Evolutionary conservation across 2,797 vertebrate species (phyloP).

Genomic region (Dicrostonyx torquatus): DNA sequence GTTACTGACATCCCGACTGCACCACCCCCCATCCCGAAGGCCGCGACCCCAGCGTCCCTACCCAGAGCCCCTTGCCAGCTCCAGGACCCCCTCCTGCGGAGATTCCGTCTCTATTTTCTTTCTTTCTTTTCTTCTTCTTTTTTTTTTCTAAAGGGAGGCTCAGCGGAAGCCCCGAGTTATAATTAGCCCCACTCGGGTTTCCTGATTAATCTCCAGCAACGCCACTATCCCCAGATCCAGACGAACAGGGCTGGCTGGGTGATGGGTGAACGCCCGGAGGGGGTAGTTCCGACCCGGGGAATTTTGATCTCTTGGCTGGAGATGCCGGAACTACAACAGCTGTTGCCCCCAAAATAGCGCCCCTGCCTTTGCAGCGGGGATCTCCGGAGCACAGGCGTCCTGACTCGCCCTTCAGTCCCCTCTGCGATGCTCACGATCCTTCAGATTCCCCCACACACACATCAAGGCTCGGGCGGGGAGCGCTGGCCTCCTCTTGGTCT

Average conservation of each 20-base stretch:
- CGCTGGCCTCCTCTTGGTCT: conserved; percentile 63
- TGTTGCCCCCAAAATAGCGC: conserved; percentile 80
- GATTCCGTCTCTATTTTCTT: conserved; percentile 55
- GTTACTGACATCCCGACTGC: conserved; percentile 26
- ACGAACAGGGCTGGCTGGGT: conserved; percentile 33
- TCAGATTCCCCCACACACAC: background rate
- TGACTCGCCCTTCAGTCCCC: conserved; percentile 42
- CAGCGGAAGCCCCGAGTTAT: conserved; percentile 81
- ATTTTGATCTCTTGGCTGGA: conserved; percentile 82
- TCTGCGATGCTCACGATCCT: background rate
- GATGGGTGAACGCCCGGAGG: conserved; percentile 60
- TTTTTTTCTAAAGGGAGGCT: conserved; percentile 36
- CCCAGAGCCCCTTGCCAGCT: conserved; percentile 30
- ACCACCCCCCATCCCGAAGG: background rate
- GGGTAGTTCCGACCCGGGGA: conserved; percentile 79
- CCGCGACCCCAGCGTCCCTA: background rate
- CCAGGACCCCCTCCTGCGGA: conserved; percentile 39
- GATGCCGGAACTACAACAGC: conserved; percentile 79
- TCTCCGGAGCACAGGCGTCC: conserved; percentile 56
- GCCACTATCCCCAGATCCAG: conserved; percentile 31
- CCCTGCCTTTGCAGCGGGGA: conserved; percentile 55
- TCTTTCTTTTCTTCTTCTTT: background rate
- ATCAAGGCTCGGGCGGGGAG: conserved; percentile 41
- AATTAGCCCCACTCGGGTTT: conserved; percentile 80
- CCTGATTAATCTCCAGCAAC: conserved; percentile 75